phyloP scores from a whole-genome alignment of 2,888 invertebrate species.

The Sinelater perroti region DNA sequence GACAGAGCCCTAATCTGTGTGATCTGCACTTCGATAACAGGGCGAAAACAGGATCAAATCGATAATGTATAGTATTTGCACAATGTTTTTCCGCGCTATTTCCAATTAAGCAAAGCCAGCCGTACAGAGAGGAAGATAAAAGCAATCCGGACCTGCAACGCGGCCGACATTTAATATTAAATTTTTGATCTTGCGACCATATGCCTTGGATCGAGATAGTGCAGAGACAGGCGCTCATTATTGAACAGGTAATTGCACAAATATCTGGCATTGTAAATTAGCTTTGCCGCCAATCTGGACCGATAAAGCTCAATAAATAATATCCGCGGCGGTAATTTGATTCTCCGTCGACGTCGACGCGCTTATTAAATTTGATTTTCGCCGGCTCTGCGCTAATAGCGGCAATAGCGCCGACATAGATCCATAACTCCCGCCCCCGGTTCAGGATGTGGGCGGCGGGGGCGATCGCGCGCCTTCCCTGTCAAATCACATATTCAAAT shows the following conservation, averaged over 20 bases:
- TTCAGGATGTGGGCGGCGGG: slow-evolving; percentile 3
- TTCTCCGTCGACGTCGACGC: slow-evolving; percentile 21
- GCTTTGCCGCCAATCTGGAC: slow-evolving; percentile 39
- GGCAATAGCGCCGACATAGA: background rate
- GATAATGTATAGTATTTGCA: slow-evolving; percentile 10
- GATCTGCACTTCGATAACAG: no score
- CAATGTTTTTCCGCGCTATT: slow-evolving; percentile 23
- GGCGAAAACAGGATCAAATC: no score
- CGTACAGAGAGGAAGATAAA: slow-evolving; percentile 31
- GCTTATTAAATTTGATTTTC: slow-evolving; percentile 30
- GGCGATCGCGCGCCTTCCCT: slow-evolving; percentile 38
- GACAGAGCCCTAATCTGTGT: no score
- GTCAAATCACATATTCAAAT: slow-evolving; percentile 57
- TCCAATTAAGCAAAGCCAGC: slow-evolving; percentile 26
- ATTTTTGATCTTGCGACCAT: slow-evolving; percentile 42
- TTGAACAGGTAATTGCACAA: slow-evolving; percentile 39
- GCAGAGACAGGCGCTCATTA: slow-evolving; percentile 41
- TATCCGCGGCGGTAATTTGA: slow-evolving; percentile 19
- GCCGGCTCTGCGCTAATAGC: background rate
- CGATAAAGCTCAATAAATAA: slow-evolving; percentile 38
- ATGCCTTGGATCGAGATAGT: slow-evolving; percentile 42
- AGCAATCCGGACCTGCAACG: slow-evolving; percentile 31
- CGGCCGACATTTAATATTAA: slow-evolving; percentile 44
- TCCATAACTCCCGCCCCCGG: slow-evolving; percentile 9
- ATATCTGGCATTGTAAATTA: slow-evolving; percentile 40